Evolutionary conservation across 1,140 invertebrate genomes (phyloP), one percentile per base, ranked within the genome.

Genomic region (Ceratina calcarata): DNA sequence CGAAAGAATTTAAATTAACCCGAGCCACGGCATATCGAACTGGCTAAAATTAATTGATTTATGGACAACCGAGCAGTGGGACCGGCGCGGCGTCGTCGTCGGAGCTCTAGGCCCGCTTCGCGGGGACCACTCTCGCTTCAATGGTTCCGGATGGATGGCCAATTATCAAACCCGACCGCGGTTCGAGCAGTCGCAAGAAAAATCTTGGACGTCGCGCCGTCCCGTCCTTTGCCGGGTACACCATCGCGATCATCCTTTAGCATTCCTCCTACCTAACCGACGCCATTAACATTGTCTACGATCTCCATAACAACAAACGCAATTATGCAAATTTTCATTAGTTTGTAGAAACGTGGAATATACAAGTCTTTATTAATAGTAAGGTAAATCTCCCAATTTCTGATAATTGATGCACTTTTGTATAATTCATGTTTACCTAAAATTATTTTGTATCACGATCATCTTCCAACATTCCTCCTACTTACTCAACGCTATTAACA

Each of bases 11-110:
- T 92, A 92, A 91, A 92, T 92, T 91, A 92, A 87, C 61, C 74
- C 87, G 84, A 83, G 83, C 84, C 88, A 85, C 65, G 66, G 87
- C 87, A 88, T 90, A 92, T 92, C 90, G 89, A 91, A 90, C 90
- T 89, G 90, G 90, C 90, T 91, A 90, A 92, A 92, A 92, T 91
- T 92, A 92, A 92, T 91, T 92, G 91, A 92, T 92, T 92, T 92
- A 91, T 91, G 88, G 86, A 80, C 22, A 45, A 45, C 37, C 37
- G 37, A 6, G 3, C 37, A 45, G 37, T 45, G 37, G 37, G 37
- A 45, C 37, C 37, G 37, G 60, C 70, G 55, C 53, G 61, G 24
- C n/a, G 65, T 60, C 32, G 67, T 68, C 20, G 55, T 37, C 65
- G 55, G 74, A 45, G 37, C 61, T 8, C 37, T 77, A 69, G 55